These are phyloP conservation scores for Pyrochroa serraticornis DNA, from an alignment of 2,888 invertebrate species.

Conservation along the genomic window DNA sequence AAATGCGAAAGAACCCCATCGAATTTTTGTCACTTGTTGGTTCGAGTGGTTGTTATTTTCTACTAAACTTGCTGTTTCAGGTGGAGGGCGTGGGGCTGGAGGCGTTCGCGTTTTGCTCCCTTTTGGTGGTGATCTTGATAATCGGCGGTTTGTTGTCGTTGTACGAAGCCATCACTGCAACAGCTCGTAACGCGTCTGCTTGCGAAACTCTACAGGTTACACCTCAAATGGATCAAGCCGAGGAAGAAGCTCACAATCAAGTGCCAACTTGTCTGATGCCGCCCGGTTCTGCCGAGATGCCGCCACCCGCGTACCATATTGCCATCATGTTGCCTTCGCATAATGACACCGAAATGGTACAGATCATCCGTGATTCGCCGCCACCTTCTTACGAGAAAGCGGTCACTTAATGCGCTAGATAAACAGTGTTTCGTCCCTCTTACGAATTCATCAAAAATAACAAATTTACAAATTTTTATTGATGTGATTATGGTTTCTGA, in stretches of 20 bases:
- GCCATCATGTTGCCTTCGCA: constrained; percentile 72
- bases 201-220: constrained; percentile 55
- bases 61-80: constrained; percentile 31
- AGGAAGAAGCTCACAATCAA: constrained; percentile 37
- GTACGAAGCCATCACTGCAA: constrained; percentile 55
- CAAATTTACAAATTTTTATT: too few relatives aligned
- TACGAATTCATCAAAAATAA: too few relatives aligned
- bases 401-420: constrained; percentile 68
- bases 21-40: not conserved
- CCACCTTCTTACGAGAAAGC: constrained; percentile 80
- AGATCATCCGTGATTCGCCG: constrained; percentile 62
- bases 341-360: constrained; percentile 50
- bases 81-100: constrained; percentile 47
- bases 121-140: constrained; percentile 67
- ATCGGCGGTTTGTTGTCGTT: constrained; percentile 69
- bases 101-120: constrained; percentile 59
- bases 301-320: constrained; percentile 84
- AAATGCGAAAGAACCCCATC: too few relatives aligned
- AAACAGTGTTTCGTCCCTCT: too few relatives aligned
- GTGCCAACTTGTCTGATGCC: constrained; percentile 34
- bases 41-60: constrained; percentile 41
- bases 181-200: constrained; percentile 36
- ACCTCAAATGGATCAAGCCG: constrained; percentile 55
- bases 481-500: too few relatives aligned
- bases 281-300: constrained; percentile 53